Percentiles rank a stretch among this genome's conserved stretches.
phyloP scores from a whole-genome alignment of 2,888 invertebrate species.

The Callyntrura sp. region DNA sequence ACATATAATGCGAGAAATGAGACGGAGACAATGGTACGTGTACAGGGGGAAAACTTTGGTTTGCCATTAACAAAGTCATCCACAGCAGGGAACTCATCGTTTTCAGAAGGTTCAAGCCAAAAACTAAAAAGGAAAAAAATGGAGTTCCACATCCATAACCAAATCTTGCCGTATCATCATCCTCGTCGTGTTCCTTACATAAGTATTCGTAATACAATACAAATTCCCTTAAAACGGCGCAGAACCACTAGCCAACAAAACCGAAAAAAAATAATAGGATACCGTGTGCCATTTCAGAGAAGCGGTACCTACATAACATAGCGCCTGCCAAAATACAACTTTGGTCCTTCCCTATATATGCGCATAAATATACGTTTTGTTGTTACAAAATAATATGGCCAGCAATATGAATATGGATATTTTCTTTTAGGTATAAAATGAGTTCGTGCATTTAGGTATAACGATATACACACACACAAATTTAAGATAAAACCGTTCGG shows the following conservation, averaged over 20 bases:
- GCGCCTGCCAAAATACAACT: constrained; percentile 19
- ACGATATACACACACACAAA: neutral
- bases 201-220: neutral
- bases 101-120: constrained; percentile 50
- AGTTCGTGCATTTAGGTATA: neutral
- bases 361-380: neutral
- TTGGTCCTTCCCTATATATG: too few species aligned
- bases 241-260: constrained; percentile 19
- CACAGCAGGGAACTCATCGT: constrained; percentile 56
- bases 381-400: neutral
- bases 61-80: constrained; percentile 45
- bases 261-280: neutral
- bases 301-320: neutral
- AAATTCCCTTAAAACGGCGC: neutral
- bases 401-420: constrained; percentile 28
- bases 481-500: too few species aligned
- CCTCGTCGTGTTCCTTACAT: too few species aligned
- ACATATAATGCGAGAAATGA: neutral
- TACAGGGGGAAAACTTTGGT: constrained; percentile 42
- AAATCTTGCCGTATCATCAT: neutral
- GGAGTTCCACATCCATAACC: neutral
- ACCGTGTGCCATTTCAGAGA: constrained; percentile 37
- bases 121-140: constrained; percentile 50
- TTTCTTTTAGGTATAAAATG: constrained; percentile 17
- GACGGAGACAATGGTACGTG: constrained; percentile 3